Base-by-base conservation (phyloP, 1,140 invertebrate species). In the Hylaeus anthracinus region DNA sequence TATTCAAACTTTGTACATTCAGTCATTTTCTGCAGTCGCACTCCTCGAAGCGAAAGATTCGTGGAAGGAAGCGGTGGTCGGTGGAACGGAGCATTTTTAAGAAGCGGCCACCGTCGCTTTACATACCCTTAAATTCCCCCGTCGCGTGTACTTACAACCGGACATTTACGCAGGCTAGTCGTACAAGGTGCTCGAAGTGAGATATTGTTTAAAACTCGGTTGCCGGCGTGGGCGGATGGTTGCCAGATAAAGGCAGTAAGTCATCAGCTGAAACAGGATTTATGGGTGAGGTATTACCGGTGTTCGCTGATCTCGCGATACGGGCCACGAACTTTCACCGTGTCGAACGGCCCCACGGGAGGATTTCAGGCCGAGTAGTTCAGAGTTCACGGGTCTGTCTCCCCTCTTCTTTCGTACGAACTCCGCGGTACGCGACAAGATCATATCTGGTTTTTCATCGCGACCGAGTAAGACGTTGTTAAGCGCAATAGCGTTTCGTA, bases 361-460 rank as follows among this genome's bases (percentile, higher is more conserved):
- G 26, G 55, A 58, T 58, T 58, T n/a, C 15, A 66, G 8, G 53
- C 37, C 39, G 39, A 61, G 45, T 58, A 39, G 82, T 76, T 84
- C 72, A 82, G 41, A 72, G 82, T 83, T 83, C 82, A 71, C 26
- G 39, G 15, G 53, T 15, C 63, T 8, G 37, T 8, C 48, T 63
- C 60, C 0, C 64, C 43, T 67, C 45, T 43, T 51, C n/a, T 9
- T 37, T 6, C 43, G n/a, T 6, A 26, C 15, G 48, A n/a, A 39
- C 39, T 12, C n/a, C 64, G 12, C 26, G 10, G 48, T 6, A 45
- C 26, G 60, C 45, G 67, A 66, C 48, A n/a, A 43, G 51, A 72
- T 65, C n/a, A 8, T 72, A 79, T 79, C 77, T 56, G 77, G 63
- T 72, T 79, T 79, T 79, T 72, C 70, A 79, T 73, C 56, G 77